Evolutionary conservation across 2,797 vertebrate genomes (phyloP).

Genomic region (Threskiornis aethiopicus): DNA sequence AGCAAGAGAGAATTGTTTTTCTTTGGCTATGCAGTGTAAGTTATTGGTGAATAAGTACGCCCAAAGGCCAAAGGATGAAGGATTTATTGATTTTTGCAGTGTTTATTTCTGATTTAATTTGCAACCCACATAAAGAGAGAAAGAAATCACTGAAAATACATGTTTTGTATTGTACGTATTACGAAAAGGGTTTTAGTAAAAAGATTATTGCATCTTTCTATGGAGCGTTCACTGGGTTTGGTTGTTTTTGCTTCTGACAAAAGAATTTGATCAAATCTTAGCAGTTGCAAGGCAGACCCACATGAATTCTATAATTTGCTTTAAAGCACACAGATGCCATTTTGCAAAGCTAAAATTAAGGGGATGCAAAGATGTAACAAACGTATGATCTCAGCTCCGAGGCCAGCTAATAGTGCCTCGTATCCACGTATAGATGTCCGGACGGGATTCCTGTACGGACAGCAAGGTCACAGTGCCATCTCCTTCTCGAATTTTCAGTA

Average conservation of each 20-base stretch:
- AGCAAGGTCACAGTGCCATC: not conserved
- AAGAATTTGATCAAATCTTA: not conserved
- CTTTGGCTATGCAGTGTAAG: not conserved
- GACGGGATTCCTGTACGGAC: not conserved
- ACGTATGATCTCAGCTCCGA: not conserved
- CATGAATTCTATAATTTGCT: not conserved
- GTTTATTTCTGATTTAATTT: conserved; percentile 25
- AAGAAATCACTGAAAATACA: not conserved
- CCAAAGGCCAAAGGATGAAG: not conserved
- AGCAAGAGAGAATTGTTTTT: not conserved
- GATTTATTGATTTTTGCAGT: conserved; percentile 1
- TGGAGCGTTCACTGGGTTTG: not conserved
- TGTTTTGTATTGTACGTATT: not conserved
- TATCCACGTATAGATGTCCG: not conserved
- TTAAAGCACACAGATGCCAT: not conserved
- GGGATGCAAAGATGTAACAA: not conserved
- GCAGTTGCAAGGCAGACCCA: not conserved
- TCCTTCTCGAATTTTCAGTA: not conserved
- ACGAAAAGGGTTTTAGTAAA: not conserved
- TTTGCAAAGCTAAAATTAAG: not conserved
- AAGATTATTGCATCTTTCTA: not conserved
- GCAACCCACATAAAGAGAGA: not conserved
- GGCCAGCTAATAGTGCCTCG: not conserved
- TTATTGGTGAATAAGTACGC: not conserved
- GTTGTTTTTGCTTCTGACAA: not conserved